These are phyloP conservation scores for Oscheius sp. DNA, from an alignment of 2,888 invertebrate species.

Conservation along the genomic window DNA sequence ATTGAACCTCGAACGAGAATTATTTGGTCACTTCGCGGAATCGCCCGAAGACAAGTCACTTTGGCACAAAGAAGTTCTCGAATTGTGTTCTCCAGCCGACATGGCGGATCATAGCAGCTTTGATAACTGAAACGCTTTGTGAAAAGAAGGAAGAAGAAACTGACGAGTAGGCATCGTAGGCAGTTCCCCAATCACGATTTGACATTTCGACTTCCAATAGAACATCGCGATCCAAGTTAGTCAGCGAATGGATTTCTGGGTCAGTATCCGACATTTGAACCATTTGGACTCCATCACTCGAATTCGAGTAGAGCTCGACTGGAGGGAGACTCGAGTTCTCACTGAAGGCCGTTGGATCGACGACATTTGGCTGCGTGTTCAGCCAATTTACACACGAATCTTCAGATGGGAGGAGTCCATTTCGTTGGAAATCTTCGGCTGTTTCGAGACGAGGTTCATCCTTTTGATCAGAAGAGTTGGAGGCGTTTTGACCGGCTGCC, in stretches of 20 bases:
- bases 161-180: neutral
- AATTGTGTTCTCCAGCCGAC: slow-evolving; percentile 1
- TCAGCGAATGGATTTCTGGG: slow-evolving; percentile 17
- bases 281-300: neutral
- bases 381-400: slow-evolving; percentile 48
- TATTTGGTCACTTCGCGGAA: neutral
- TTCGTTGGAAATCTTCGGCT: slow-evolving; percentile 51
- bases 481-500: slow-evolving; percentile 38
- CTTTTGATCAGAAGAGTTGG: slow-evolving; percentile 32
- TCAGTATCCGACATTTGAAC: slow-evolving; percentile 25
- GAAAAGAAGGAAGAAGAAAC: neutral
- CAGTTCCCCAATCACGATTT: neutral
- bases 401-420: slow-evolving; percentile 48
- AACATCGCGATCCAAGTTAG: slow-evolving; percentile 11
- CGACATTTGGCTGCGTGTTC: slow-evolving; percentile 35
- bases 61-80: neutral
- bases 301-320: neutral
- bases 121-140: neutral
- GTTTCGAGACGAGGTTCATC: slow-evolving; percentile 45
- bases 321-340: slow-evolving; percentile 9
- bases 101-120: neutral
- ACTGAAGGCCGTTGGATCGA: slow-evolving; percentile 38
- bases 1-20: slow-evolving; percentile 6
- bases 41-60: neutral
- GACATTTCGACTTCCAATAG: slow-evolving; percentile 12